Conservation (phyloP, 1,140 invertebrate species). For the Paramacrobiotus metropolitanus region DNA sequence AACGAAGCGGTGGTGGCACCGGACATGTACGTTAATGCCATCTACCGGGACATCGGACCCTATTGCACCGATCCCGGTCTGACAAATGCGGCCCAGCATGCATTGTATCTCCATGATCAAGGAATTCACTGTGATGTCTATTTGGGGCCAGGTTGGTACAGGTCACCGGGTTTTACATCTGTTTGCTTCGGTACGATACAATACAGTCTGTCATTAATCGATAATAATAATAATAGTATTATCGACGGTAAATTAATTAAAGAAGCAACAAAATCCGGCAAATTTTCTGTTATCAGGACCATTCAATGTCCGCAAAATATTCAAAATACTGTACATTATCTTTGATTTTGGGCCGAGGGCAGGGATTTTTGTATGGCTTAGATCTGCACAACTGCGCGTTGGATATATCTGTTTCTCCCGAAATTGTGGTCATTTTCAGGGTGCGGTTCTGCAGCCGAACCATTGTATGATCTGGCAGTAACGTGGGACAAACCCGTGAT, state of each 20-base stretch:
- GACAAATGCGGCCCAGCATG: too few relatives aligned
- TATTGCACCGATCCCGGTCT: too few relatives aligned
- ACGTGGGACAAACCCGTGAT: neutral
- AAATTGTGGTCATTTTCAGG: neutral
- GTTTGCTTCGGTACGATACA: neutral
- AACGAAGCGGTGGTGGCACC: neutral
- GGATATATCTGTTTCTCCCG: neutral
- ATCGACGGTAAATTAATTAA: too few relatives aligned
- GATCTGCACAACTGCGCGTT: neutral
- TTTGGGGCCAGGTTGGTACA: too few relatives aligned
- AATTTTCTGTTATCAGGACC: too few relatives aligned
- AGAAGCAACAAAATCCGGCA: too few relatives aligned
- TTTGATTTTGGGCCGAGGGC: neutral
- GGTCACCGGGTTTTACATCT: neutral
- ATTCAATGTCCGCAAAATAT: too few relatives aligned
- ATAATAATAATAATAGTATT: too few relatives aligned
- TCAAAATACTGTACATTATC: neutral
- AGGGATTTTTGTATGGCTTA: neutral
- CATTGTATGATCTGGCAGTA: neutral
- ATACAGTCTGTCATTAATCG: too few relatives aligned
- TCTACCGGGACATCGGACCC: neutral
- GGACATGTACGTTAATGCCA: neutral
- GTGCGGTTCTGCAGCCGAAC: neutral
- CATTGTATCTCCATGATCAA: too few relatives aligned
- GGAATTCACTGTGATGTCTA: too few relatives aligned